phyloP scores from a whole-genome alignment of 2,113 vertebrate genomes.

The Chauna torquata region DNA sequence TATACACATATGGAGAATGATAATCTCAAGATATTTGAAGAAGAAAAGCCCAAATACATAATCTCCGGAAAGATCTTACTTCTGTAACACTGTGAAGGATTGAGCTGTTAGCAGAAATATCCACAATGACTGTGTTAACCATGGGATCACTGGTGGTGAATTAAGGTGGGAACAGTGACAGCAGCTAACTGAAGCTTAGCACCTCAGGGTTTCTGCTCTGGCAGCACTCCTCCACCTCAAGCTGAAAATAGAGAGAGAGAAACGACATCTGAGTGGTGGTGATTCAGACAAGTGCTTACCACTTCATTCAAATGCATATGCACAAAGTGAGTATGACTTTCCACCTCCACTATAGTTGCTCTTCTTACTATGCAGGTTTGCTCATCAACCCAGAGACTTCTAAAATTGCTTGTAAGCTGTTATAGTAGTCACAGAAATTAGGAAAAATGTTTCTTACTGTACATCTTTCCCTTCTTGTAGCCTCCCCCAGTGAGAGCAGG shows the following conservation, averaged over 20 bases:
- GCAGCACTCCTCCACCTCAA: conserved; percentile 43
- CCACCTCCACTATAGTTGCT: conserved; percentile 30
- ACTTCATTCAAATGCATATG: conserved; percentile 52
- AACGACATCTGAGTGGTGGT: conserved; percentile 25
- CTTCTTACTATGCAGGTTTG: conserved; percentile 28
- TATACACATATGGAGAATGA: neutral
- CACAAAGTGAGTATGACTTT: conserved; percentile 8
- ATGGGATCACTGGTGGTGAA: neutral
- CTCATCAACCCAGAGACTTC: conserved; percentile 5
- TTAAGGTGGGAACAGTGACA: conserved; percentile 7
- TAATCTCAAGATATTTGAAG: conserved; percentile 9
- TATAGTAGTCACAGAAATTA: neutral
- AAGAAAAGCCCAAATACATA: neutral
- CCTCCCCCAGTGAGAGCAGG: neutral
- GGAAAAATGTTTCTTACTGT: neutral
- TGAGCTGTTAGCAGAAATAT: neutral
- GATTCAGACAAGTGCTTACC: conserved; percentile 56
- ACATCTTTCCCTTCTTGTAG: neutral
- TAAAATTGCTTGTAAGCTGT: conserved; percentile 22
- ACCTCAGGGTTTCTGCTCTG: conserved; percentile 3
- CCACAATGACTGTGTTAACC: neutral
- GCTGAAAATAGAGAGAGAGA: conserved; percentile 37
- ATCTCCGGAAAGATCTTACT: neutral
- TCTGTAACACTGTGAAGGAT: neutral
- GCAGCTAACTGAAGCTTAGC: conserved; percentile 37